Evolutionary conservation across 2,113 vertebrate species (phyloP).

Genomic region (Eretmochelys imbricata): DNA sequence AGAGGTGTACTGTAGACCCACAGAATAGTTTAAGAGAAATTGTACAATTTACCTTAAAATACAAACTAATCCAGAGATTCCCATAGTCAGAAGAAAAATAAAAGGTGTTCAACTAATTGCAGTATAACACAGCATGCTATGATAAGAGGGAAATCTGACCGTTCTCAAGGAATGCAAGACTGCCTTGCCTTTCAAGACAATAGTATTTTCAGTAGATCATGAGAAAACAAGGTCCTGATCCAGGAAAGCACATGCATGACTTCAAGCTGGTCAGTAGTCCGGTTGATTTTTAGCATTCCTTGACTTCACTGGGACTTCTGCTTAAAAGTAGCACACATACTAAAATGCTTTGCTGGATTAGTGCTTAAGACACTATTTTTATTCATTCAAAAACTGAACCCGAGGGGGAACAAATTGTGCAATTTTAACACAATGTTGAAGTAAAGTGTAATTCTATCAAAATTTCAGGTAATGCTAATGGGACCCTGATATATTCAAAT

Average conservation of each 20-base stretch:
- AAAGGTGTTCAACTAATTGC: background rate
- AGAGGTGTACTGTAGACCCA: too few species aligned
- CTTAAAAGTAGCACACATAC: background rate
- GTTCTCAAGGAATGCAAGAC: background rate
- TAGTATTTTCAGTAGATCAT: background rate
- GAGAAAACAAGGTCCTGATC: background rate
- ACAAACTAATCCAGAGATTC: background rate
- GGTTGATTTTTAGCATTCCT: background rate
- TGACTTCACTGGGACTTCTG: background rate
- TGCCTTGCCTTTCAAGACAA: background rate
- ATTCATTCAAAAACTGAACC: background rate
- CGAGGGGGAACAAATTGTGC: fast-evolving
- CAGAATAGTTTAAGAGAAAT: too few species aligned
- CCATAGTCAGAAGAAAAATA: background rate
- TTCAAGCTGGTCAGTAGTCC: background rate
- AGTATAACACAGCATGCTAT: background rate
- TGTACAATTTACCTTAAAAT: background rate
- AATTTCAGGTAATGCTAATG: background rate
- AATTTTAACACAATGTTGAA: background rate
- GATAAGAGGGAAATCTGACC: fast-evolving
- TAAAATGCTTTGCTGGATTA: fast-evolving
- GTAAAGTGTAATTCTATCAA: background rate
- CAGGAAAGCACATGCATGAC: background rate
- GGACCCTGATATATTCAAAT: background rate
- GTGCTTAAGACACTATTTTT: background rate